These are phyloP conservation scores for Tragopan temminckii DNA, from an alignment of 2,797 vertebrate species.

Conservation along the genomic window DNA sequence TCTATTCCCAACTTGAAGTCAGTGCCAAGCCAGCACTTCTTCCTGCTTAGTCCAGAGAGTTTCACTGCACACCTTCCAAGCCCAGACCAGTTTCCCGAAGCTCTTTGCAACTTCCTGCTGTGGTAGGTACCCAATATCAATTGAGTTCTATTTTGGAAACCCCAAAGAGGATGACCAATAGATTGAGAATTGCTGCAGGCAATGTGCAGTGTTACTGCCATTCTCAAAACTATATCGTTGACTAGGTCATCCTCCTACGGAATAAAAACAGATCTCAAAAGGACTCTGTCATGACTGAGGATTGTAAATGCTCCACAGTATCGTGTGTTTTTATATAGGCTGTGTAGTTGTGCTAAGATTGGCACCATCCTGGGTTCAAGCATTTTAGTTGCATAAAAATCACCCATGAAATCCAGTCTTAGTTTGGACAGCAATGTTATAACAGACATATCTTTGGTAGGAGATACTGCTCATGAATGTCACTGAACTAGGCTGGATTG, in stretches of 20 bases:
- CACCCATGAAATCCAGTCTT: background rate
- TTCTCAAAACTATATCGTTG: accelerated
- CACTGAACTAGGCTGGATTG: background rate
- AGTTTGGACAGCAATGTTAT: background rate
- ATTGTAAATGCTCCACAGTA: background rate
- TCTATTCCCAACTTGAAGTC: background rate
- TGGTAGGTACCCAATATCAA: background rate
- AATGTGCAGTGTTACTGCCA: background rate
- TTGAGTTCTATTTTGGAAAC: background rate
- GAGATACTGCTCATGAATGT: background rate
- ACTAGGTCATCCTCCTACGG: background rate
- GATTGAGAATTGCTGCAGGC: background rate
- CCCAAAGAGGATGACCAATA: background rate
- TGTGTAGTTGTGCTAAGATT: background rate
- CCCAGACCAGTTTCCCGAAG: background rate
- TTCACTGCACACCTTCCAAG: background rate
- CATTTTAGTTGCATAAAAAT: background rate
- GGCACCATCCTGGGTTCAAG: background rate
- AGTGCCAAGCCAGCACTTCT: background rate
- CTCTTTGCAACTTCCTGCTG: background rate
- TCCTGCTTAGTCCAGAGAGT: background rate
- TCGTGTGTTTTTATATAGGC: background rate
- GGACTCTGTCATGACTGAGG: background rate
- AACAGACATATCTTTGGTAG: background rate
- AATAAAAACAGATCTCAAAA: background rate